phyloP scores from a whole-genome alignment of 1,140 invertebrate genomes.

The Temnothorax longispinosus region DNA sequence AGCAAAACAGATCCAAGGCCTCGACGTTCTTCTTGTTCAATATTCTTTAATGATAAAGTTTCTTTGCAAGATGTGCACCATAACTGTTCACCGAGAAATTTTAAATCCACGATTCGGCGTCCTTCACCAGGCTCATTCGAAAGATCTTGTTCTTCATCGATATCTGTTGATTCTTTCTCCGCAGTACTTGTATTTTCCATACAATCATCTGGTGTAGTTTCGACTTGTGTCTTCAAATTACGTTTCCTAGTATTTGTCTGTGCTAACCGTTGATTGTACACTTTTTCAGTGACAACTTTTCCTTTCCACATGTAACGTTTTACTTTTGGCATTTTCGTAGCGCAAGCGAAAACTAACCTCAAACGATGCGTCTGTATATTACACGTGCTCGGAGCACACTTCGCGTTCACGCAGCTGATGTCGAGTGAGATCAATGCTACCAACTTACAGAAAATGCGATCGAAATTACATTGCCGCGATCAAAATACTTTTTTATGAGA shows the following conservation, averaged over 20 bases:
- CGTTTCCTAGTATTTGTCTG: slow-evolving; percentile 48
- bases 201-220: not conserved
- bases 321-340: not conserved
- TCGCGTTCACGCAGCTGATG: too few species aligned
- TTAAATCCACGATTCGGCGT: slow-evolving; percentile 2
- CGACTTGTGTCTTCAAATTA: not conserved
- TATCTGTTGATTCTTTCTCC: slow-evolving; percentile 2
- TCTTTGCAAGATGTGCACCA: slow-evolving; percentile 15
- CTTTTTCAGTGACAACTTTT: slow-evolving; percentile 52
- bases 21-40: too few species aligned
- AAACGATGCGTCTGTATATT: too few species aligned
- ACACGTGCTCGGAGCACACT: too few species aligned
- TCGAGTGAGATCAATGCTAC: too few species aligned
- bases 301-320: slow-evolving; percentile 55
- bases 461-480: too few species aligned
- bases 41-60: not conserved
- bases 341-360: too few species aligned
- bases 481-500: too few species aligned
- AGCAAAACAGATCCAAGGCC: too few species aligned
- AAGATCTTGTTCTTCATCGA: slow-evolving; percentile 4
- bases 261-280: not conserved
- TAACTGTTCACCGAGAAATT: not conserved
- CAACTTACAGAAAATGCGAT: too few species aligned
- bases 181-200: slow-evolving; percentile 42
- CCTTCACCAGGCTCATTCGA: not conserved